Base-by-base conservation (phyloP, 2,888 invertebrate species). In the Pherbina coryleti region DNA sequence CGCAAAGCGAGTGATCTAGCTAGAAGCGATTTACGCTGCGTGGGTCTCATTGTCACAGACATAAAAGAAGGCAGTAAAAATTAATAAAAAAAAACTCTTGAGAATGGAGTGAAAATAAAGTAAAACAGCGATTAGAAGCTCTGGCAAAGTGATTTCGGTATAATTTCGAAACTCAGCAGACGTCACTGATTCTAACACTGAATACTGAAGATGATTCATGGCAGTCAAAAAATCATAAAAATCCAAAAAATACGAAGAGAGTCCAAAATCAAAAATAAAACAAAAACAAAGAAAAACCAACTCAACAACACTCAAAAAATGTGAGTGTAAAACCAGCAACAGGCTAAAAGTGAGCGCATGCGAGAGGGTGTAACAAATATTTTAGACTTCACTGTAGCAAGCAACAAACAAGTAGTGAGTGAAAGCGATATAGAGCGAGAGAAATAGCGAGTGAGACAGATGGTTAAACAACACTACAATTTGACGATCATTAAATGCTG, bases 31-130 rank as follows among this genome's bases (percentile, higher is more conserved):
- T 5, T 17, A 28, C 37, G 5, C 34, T 66, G 37, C 66, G 66
- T 66, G 66, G 66, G 66, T 31, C 66, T 66, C n/a, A 19, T 28
- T n/a, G 14, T 17, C 31, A 66, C 31, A 66, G 19, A 66, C 25
- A 66, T 2, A 22, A 14, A 2, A 66, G n/a, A 66, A 19, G 17
- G 5, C 17, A n/a, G 62, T 8, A 25, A 62, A 64, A 64, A 3
- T 9, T 25, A 19, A 19, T 2, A 2, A n/a, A 19, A 8, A 19
- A n/a, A 22, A 22, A 55, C 1, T 8, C 19, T 8, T 55, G 7
- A 55, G 19, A 2, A 55, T 22, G 19, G 19, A 55, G 19, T 19
- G 55, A 1, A 55, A 55, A 8, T 55, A 2, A 9, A 22, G n/a
- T 19, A 22, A 53, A 19, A 19, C 53, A 53, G 19, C 53, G 17